phyloP scores from a whole-genome alignment of 2,113 vertebrate species.

The Monarcha castaneiventris region DNA sequence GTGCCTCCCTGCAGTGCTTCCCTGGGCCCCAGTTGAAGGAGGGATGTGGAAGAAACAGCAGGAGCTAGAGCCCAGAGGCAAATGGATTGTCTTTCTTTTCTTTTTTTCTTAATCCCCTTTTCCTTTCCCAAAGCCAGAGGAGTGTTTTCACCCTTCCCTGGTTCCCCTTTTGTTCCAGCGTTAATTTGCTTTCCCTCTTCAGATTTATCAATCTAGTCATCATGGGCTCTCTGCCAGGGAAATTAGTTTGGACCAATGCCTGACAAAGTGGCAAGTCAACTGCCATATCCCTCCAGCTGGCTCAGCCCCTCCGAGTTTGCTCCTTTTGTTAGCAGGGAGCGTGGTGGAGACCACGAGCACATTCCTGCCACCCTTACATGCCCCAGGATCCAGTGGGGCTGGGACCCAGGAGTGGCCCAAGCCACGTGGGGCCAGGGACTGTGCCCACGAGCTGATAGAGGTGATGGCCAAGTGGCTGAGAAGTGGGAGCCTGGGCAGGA shows the following conservation, averaged over 20 bases:
- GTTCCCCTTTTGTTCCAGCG: constrained; percentile 56
- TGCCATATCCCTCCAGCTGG: constrained; percentile 63
- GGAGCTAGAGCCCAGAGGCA: neutral
- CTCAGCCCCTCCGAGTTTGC: constrained; percentile 37
- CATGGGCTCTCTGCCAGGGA: constrained; percentile 63
- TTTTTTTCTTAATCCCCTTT: neutral
- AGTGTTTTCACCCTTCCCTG: constrained; percentile 47
- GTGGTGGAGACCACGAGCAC: neutral
- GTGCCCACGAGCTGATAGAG: rapidly evolving
- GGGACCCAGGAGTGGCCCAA: neutral
- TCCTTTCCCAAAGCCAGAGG: neutral
- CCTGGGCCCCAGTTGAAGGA: neutral
- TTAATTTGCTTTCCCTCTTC: constrained; percentile 70
- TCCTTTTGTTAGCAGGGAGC: constrained; percentile 45
- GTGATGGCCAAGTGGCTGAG: neutral
- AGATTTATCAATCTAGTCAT: constrained; percentile 72
- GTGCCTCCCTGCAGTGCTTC: neutral
- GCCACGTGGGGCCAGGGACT: rapidly evolving
- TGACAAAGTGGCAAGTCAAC: constrained; percentile 66
- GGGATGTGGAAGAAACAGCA: neutral
- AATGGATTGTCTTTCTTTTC: neutral
- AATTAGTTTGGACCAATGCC: constrained; percentile 68
- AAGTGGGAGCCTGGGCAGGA: neutral
- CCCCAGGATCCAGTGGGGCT: neutral
- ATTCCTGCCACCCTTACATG: neutral